Conservation (phyloP, 2,113 vertebrate genomes). For the zebrafish (Danio rerio) region DNA sequence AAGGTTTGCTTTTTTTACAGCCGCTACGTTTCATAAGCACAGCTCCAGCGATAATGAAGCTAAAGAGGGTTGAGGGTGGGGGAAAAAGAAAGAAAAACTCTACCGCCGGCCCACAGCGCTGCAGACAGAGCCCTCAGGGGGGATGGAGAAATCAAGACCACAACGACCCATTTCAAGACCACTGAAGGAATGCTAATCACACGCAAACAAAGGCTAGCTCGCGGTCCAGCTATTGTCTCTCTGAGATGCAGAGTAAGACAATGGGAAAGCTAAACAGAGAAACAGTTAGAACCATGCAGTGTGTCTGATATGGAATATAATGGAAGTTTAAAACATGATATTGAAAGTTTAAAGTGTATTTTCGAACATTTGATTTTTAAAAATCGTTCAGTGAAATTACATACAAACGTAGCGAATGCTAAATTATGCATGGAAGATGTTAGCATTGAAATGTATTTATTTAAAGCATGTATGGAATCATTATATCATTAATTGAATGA, state of each 20-base stretch:
- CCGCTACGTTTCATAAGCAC: conserved; percentile 12
- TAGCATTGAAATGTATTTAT: too few relatives aligned
- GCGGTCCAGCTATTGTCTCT: not conserved
- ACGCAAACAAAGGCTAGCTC: conserved; percentile 20
- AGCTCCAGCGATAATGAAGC: not conserved
- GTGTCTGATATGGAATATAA: too few relatives aligned
- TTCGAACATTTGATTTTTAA: too few relatives aligned
- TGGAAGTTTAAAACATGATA: too few relatives aligned
- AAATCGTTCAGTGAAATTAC: too few relatives aligned
- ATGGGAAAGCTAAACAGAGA: not conserved
- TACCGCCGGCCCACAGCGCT: conserved; percentile 37
- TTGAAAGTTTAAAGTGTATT: too few relatives aligned
- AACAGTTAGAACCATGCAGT: not conserved
- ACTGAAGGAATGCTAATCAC: conserved; percentile 37
- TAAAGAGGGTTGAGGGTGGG: too few relatives aligned
- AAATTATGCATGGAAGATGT: too few relatives aligned
- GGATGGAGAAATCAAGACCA: not conserved
- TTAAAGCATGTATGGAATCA: too few relatives aligned
- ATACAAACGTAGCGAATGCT: too few relatives aligned
- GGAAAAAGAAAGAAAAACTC: conserved; percentile 22
- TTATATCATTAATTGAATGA: too few relatives aligned
- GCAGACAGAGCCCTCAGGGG: not conserved
- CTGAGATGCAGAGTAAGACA: not conserved
- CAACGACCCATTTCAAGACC: conserved; percentile 4
- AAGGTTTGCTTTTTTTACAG: conserved; percentile 71